Base-by-base conservation (phyloP, 2,797 vertebrate genomes). In the Mormyrops attenuatus region DNA sequence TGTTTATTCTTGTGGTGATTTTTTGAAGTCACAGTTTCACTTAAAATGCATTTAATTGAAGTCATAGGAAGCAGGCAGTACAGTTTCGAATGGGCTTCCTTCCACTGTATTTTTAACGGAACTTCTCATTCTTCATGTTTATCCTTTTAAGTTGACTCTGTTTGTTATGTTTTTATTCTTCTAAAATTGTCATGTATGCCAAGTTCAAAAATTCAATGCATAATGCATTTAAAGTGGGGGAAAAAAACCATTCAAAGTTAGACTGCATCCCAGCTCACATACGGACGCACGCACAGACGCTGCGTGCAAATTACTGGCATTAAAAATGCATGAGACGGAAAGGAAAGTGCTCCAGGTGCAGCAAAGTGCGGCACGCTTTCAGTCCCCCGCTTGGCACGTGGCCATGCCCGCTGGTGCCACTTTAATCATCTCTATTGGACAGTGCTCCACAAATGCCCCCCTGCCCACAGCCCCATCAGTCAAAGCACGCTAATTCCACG, bases 291-390 rank as follows among this genome's bases (percentile, higher is more conserved):
- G 89, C 90, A 91, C 91, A 80, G 57, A 26, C 7, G 9, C 85
- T 1, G 30, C 92, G 92, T 94, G 94, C 93, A 96, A 95, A 95
- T 96, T 94, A 94, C 93, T 92, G 90, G 90, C 77, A 96, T 96
- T 95, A 96, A 96, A 96, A 95, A 96, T 96, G 94, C 94, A 96
- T 96, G 94, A 96, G 93, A 91, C 93, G 90, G 92, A 88, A 85
- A 86, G 90, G 92, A 91, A 90, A 91, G 91, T 92, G 94, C 94
- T 96, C 91, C 94, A 96, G 94, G 94, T 96, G 93, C 95, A 95
- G 94, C 95, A 95, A 94, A 96, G 93, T 95, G 92, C 91, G 93
- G 92, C 89, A 91, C 92, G 90, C 91, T 92, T 93, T 92, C 93
- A 93, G 92, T 90, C 88, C 92, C 94, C 93, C 92, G 57, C 52